Evolutionary conservation across 2,888 invertebrate genomes (phyloP).

Genomic region (Orthosia cruda): DNA sequence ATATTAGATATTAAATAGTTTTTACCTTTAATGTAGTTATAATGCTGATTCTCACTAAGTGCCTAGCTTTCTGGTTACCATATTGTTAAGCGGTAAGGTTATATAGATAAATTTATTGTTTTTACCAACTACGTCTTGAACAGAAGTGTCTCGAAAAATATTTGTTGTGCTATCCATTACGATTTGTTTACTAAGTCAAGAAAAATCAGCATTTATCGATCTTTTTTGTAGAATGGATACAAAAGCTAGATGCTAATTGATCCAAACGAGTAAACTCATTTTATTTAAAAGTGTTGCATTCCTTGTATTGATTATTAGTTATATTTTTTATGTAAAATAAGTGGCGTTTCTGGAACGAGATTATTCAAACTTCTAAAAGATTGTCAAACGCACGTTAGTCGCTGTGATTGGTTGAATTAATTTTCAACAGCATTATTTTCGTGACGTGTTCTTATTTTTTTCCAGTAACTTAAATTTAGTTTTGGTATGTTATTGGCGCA

Average conservation of each 20-base stretch:
- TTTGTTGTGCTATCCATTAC: slow-evolving; percentile 7
- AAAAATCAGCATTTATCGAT: neutral
- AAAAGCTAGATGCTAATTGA: neutral
- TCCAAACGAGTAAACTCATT: neutral
- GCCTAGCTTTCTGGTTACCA: slow-evolving; percentile 78
- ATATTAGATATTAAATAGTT: slow-evolving; percentile 41
- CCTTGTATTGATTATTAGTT: slow-evolving; percentile 31
- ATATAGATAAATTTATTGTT: slow-evolving; percentile 22
- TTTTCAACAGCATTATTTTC: neutral
- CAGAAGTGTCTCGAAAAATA: neutral
- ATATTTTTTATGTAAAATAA: slow-evolving; percentile 20
- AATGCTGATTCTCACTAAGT: slow-evolving; percentile 78
- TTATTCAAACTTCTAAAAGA: neutral
- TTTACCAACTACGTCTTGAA: slow-evolving; percentile 11
- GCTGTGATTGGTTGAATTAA: neutral
- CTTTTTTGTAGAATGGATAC: neutral
- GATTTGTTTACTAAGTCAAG: slow-evolving; percentile 9
- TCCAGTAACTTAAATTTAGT: slow-evolving; percentile 2
- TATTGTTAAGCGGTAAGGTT: slow-evolving; percentile 50
- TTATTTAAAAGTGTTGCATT: slow-evolving; percentile 8
- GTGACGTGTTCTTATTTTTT: neutral
- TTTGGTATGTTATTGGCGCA: slow-evolving; percentile 24
- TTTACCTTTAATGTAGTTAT: slow-evolving; percentile 51
- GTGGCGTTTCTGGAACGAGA: neutral
- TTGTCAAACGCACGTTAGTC: neutral